Base-by-base conservation (phyloP, 2,113 vertebrate species). In the Typhlomys cinereus region DNA sequence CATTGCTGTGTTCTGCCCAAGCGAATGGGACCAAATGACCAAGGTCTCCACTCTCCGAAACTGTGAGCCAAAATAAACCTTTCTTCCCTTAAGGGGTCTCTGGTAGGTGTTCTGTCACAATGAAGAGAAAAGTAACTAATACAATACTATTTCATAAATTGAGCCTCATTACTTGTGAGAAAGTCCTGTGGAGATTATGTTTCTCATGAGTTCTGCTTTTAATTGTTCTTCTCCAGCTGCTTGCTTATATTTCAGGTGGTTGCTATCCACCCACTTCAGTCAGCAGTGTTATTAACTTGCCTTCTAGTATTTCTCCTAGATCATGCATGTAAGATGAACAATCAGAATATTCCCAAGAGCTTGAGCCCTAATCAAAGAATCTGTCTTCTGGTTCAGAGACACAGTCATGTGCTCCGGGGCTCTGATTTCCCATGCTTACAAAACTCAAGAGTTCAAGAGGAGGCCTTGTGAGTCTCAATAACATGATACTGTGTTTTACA, bases 191-290 rank as follows among this genome's bases (percentile, higher is more conserved):
- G 80, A 39, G 80, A 83, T 80, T 93, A 76, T 71, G 74, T 92
- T 93, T 94, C 76, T 85, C 71, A 94, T 34, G 8, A 25, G 88
- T 39, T 44, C 41, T 20, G 36, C 5, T 44, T 88, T 7, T 87
- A 66, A 80, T 89, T 64, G 44, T 67, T 62, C 92, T 80, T 73
- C 59, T 84, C 89, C 4, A 67, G 36, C 54, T n/a, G 7, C 69
- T 80, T 57, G 84, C 76, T 89, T 46, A 83, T 82, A 89, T 89
- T 94, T 85, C 71, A 94, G 71, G 88, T 64, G 52, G 21, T 46
- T 91, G n/a, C n/a, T n/a, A n/a, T n/a, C n/a, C 20, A 84, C 66
- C 67, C 71, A 90, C 41, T 41, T 52, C 78, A 39, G 48, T 75
- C 31, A 92, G 59, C 4, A 92, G 34, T 71, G 75, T 87, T 27